Percentiles rank a stretch among this genome's conserved stretches.
Conservation (phyloP, 92 coral and sea anemone species). For the Porites divaricata region DNA sequence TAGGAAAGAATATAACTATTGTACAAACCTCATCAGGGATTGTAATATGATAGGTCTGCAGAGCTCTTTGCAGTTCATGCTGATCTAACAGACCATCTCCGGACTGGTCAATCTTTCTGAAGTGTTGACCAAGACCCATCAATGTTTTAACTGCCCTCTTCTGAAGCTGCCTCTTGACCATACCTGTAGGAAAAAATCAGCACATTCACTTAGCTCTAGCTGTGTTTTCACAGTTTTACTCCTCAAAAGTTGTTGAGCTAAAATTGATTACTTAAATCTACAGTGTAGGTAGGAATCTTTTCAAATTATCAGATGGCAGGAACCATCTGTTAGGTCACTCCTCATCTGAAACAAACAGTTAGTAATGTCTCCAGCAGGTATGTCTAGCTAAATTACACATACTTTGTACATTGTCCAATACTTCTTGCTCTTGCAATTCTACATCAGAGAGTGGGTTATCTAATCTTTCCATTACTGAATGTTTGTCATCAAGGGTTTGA, state of each 20-base stretch:
- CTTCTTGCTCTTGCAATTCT: conserved; percentile 61
- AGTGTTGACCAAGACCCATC: conserved; percentile 94
- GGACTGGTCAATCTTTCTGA: conserved; percentile 80
- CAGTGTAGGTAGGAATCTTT: too few species aligned
- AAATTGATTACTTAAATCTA: too few species aligned
- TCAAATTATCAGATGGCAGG: too few species aligned
- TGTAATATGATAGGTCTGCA: conserved; percentile 75
- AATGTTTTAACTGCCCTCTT: conserved; percentile 90
- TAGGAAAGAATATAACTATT: background rate
- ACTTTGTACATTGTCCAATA: conserved; percentile 86
- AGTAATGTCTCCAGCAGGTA: background rate
- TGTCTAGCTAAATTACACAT: background rate
- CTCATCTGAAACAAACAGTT: too few species aligned
- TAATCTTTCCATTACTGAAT: conserved; percentile 58
- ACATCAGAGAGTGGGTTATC: conserved; percentile 67
- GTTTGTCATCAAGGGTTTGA: conserved; percentile 55
- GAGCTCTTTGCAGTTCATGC: conserved; percentile 76
- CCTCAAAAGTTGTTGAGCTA: too few species aligned
- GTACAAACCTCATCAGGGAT: conserved; percentile 75
- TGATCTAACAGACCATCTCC: conserved; percentile 92
- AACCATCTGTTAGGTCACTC: too few species aligned
- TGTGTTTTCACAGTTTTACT: too few species aligned
- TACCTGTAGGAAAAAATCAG: conserved; percentile 33
- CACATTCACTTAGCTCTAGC: background rate
- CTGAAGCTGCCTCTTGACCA: conserved; percentile 80